phyloP scores from a whole-genome alignment of 2,113 vertebrate genomes.

The Strix aluco region DNA sequence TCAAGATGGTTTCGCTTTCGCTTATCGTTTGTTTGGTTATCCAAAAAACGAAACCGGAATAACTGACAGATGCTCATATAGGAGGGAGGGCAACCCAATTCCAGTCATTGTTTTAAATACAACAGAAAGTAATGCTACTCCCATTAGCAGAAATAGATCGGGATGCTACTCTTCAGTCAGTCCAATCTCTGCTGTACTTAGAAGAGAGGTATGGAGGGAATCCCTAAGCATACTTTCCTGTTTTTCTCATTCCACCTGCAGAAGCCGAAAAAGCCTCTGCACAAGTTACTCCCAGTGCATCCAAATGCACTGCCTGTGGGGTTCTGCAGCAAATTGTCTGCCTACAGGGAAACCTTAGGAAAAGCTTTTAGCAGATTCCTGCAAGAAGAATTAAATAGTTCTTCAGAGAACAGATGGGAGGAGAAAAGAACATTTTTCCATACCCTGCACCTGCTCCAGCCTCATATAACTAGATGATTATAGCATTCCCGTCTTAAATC shows the following conservation, averaged over 20 bases:
- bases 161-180: not conserved
- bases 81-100: not conserved
- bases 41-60: not conserved
- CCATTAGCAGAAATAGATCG: not conserved
- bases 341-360: conserved; percentile 12
- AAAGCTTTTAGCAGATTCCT: conserved; percentile 36
- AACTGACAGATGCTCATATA: not conserved
- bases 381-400: conserved; percentile 16
- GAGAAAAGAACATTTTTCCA: conserved; percentile 20
- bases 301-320: not conserved
- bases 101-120: not conserved
- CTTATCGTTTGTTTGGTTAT: not conserved
- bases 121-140: not conserved
- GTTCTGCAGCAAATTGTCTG: not conserved
- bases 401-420: conserved; percentile 44
- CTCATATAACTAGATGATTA: conserved; percentile 52
- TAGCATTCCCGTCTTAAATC: conserved; percentile 47
- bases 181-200: not conserved
- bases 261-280: not conserved
- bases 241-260: not conserved
- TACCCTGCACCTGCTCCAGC: conserved; percentile 48
- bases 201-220: not conserved
- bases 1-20: not conserved
- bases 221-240: not conserved
- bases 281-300: not conserved